Evolutionary conservation across 2,113 vertebrate genomes (phyloP), one percentile per base, ranked within the genome.

Genomic region (Vulpes ferrilata): DNA sequence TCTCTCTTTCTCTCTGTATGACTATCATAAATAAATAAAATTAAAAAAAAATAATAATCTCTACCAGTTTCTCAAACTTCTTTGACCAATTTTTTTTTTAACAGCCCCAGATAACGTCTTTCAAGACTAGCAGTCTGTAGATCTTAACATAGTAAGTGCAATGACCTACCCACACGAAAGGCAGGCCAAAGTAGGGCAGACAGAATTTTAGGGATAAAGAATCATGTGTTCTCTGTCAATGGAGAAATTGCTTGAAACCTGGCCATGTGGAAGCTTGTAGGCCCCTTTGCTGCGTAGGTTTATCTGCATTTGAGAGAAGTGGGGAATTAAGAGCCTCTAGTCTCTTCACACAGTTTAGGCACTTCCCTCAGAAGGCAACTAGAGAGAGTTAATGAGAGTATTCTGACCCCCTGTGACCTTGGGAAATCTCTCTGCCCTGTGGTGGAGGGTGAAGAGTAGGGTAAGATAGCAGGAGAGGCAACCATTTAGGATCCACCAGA

Each of bases 191-290:
- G 35, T 22, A 9, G 7, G 7, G 74, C 0, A 2, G 57, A 11
- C 3, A 65, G 35, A 71, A 35, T 19, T 35, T 10, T 9, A 16
- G 7, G 8, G 35, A 12, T 4, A 7, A 62, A 94, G 73, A 73
- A 48, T 2, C 4, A 53, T 13, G 2, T 12, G 9, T 7, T 60
- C 25, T 67, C 23, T 13, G 7, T 0, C 17, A 3, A 10, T 1
- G 17, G 55, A 57, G 35, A 15, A 9, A 5, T 1, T 27, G 57
- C 12, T 1, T 57, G 67, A 92, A 69, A 9, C 2, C 15, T 2
- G 64, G 19, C 2, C 3, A 3, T 1, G 2, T 0, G 5, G 53
- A 73, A 20, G 17, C 27, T 12, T 22, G 20, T 2, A 15, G 25
- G 3, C 3, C 48, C 35, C 73, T 43, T 62, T 27, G 1, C 5